Conservation (phyloP, 2,888 invertebrate species). For the Euplexia lucipara region DNA sequence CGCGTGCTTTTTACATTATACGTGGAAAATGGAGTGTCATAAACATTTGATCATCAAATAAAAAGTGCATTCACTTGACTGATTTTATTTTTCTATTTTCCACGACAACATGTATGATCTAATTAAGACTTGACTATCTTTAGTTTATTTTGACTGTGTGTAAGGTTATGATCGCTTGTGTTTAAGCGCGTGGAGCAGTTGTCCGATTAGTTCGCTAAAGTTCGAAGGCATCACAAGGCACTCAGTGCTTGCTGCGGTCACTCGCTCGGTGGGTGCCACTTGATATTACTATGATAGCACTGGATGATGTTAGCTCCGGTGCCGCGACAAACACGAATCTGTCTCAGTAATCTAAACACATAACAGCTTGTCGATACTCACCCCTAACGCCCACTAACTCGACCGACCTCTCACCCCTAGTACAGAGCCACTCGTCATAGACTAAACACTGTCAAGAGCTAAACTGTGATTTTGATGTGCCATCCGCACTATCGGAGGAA, state of each 20-base stretch:
- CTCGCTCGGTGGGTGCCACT: conserved; percentile 72
- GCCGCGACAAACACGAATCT: conserved; percentile 51
- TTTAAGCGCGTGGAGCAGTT: conserved; percentile 74
- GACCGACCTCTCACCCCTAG: conserved; percentile 60
- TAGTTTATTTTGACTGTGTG: conserved; percentile 61
- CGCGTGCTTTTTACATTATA: conserved; percentile 64
- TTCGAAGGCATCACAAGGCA: conserved; percentile 62
- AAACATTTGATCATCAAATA: conserved; percentile 75
- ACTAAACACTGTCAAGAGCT: conserved; percentile 75
- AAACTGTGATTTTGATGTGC: conserved; percentile 84
- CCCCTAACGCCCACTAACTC: conserved; percentile 79
- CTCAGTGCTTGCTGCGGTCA: conserved; percentile 58
- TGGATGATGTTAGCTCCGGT: conserved; percentile 49
- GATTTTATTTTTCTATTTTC: conserved; percentile 85
- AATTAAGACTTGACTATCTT: conserved; percentile 53
- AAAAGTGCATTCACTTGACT: conserved; percentile 73
- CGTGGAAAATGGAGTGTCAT: conserved; percentile 83
- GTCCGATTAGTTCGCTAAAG: conserved; percentile 69
- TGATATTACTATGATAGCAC: conserved; percentile 58
- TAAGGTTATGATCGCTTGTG: conserved; percentile 72
- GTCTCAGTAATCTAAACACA: conserved; percentile 66
- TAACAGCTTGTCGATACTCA: conserved; percentile 80
- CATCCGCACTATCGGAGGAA: conserved; percentile 85
- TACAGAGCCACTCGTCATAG: conserved; percentile 65
- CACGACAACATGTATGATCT: conserved; percentile 71